Percentiles rank a stretch among this genome's conserved stretches.
Conservation (phyloP, 2,797 vertebrate genomes). For the Pseudocheirus occidentalis region DNA sequence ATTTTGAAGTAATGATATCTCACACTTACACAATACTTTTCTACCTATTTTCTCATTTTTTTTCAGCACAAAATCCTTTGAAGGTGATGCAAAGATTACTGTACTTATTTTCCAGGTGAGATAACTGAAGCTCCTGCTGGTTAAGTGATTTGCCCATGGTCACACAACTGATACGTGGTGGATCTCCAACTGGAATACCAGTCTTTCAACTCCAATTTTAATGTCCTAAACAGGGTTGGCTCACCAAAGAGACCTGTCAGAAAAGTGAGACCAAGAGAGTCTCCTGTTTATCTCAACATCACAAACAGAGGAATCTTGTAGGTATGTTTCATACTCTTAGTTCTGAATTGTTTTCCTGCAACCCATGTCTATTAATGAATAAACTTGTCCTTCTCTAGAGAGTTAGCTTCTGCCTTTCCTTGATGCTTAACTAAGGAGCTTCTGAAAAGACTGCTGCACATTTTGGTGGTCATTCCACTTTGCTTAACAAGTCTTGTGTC, state of each 20-base stretch:
- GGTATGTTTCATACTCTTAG: background rate
- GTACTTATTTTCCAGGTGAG: background rate
- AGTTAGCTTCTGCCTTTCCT: background rate
- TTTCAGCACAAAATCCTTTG: background rate
- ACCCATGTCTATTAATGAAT: background rate
- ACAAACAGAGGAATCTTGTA: background rate
- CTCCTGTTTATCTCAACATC: background rate
- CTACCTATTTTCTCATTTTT: background rate
- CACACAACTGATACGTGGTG: background rate
- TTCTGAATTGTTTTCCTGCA: background rate
- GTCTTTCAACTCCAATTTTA: background rate
- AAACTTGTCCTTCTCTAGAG: background rate
- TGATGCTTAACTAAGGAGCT: background rate
- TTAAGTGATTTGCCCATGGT: background rate
- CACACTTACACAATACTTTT: background rate
- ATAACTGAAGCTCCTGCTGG: background rate
- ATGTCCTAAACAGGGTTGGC: background rate
- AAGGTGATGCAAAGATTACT: background rate
- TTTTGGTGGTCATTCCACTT: constrained; percentile 6
- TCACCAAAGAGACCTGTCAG: background rate
- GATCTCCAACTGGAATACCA: background rate
- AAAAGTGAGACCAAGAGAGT: background rate
- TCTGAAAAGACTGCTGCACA: background rate
- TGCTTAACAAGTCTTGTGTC: background rate
- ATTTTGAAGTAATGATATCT: background rate